Conservation (phyloP, 2,113 vertebrate genomes). For the Acanthisitta chloris region DNA sequence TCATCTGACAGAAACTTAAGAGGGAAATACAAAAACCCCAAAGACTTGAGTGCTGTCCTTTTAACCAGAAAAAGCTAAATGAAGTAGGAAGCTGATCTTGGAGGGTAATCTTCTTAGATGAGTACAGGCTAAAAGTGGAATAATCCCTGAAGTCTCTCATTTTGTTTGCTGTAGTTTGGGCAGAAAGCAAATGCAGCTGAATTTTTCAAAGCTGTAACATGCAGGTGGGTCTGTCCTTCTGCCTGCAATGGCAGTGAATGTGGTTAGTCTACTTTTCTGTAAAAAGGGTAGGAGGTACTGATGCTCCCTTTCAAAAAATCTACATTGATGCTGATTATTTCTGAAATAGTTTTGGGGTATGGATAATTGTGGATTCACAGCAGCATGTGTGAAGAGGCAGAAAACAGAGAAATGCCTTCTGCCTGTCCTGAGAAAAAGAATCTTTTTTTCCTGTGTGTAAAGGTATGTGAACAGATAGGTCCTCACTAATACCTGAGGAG, state of each 20-base stretch:
- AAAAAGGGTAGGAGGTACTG: background rate
- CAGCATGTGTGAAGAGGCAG: background rate
- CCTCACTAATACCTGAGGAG: background rate
- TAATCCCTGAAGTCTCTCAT: slow-evolving; percentile 41
- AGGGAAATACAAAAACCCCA: background rate
- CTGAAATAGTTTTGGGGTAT: background rate
- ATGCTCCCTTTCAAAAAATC: background rate
- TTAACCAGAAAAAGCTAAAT: slow-evolving; percentile 47
- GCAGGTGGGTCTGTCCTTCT: background rate
- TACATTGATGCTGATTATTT: background rate
- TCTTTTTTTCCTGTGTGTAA: background rate
- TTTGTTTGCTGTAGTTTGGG: slow-evolving; percentile 35
- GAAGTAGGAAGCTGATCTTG: slow-evolving; percentile 48
- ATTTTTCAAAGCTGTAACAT: background rate
- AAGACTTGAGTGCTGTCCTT: slow-evolving; percentile 9
- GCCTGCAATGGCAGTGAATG: background rate
- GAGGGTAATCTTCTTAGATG: slow-evolving; percentile 57
- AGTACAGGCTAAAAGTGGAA: slow-evolving; percentile 58
- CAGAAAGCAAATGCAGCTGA: background rate
- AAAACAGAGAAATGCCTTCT: background rate
- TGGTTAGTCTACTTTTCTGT: background rate
- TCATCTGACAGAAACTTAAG: background rate
- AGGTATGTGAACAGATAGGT: background rate
- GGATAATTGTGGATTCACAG: background rate
- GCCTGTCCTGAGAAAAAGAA: background rate